Evolutionary conservation across 2,113 vertebrate genomes (phyloP).

Genomic region (Antennarius striatus): DNA sequence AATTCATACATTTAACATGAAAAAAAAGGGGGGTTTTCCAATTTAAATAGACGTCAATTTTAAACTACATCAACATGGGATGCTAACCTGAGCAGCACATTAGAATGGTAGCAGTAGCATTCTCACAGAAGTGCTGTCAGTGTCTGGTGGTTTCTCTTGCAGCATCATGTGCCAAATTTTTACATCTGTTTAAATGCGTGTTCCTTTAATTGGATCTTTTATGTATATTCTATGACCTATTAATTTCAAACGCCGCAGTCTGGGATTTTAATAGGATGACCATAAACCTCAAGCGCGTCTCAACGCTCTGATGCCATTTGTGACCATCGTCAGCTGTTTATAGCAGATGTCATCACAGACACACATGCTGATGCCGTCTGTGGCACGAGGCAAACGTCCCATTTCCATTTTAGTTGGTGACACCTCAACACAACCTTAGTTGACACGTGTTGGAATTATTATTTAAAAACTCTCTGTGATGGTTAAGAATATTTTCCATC

Average conservation of each 20-base stretch:
- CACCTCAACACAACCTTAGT: neutral
- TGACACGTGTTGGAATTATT: conserved; percentile 4
- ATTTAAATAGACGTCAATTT: no score
- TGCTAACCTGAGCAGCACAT: no score
- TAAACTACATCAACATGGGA: no score
- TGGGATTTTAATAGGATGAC: conserved; percentile 32
- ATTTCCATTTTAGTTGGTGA: neutral
- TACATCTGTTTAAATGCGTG: conserved; percentile 21
- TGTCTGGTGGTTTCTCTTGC: conserved; percentile 4
- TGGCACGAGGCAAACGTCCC: neutral
- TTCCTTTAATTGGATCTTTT: conserved; percentile 43
- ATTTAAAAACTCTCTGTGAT: neutral
- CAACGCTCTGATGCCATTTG: conserved; percentile 32
- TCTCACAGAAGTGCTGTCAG: neutral
- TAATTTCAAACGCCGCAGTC: conserved; percentile 20
- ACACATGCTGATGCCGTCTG: conserved; percentile 2
- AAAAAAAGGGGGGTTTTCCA: no score
- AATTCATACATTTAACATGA: no score
- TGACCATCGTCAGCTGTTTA: conserved; percentile 40
- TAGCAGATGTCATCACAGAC: conserved; percentile 30
- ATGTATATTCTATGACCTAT: conserved; percentile 5
- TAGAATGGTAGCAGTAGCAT: neutral
- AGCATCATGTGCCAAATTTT: neutral
- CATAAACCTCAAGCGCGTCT: conserved; percentile 37
- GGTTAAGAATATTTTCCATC: conserved; percentile 28